Evolutionary conservation across 1,140 invertebrate genomes (phyloP).

Genomic region (Gryllus bimaculatus): DNA sequence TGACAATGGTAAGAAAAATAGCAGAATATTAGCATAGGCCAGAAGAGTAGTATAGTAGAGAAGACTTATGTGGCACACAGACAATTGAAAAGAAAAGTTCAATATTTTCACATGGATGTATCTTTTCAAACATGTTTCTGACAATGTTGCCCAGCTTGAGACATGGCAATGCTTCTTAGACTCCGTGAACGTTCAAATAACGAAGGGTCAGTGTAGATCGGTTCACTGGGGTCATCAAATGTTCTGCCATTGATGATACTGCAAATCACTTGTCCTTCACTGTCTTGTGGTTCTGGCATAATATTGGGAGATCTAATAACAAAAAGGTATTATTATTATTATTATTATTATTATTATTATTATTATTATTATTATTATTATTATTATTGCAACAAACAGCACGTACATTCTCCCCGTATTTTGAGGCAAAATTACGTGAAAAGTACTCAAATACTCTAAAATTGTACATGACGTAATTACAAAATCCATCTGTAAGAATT

Average conservation of each 20-base stretch:
- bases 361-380: conserved; percentile 10
- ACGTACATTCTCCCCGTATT: too few relatives aligned
- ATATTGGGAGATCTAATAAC: background rate
- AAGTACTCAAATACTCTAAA: too few relatives aligned
- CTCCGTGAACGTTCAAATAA: conserved; percentile 73
- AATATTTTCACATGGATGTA: too few relatives aligned
- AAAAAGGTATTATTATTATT: background rate
- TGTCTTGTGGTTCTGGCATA: background rate
- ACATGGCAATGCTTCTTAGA: conserved; percentile 41
- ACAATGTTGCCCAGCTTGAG: conserved; percentile 22
- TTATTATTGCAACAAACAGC: background rate
- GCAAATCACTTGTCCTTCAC: background rate
- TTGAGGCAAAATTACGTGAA: too few relatives aligned
- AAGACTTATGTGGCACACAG: too few relatives aligned
- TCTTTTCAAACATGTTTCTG: background rate
- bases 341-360: conserved; percentile 6
- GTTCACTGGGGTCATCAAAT: conserved; percentile 70
- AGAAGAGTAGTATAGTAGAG: too few relatives aligned
- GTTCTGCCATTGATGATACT: background rate
- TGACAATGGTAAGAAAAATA: too few relatives aligned
- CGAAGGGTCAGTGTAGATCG: conserved; percentile 86
- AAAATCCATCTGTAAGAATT: too few relatives aligned
- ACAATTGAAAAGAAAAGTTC: too few relatives aligned
- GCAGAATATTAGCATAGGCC: too few relatives aligned
- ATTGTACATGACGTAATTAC: too few relatives aligned